Evolutionary conservation across 2,888 invertebrate genomes (phyloP).

Genomic region (Drosophila kanekoi): DNA sequence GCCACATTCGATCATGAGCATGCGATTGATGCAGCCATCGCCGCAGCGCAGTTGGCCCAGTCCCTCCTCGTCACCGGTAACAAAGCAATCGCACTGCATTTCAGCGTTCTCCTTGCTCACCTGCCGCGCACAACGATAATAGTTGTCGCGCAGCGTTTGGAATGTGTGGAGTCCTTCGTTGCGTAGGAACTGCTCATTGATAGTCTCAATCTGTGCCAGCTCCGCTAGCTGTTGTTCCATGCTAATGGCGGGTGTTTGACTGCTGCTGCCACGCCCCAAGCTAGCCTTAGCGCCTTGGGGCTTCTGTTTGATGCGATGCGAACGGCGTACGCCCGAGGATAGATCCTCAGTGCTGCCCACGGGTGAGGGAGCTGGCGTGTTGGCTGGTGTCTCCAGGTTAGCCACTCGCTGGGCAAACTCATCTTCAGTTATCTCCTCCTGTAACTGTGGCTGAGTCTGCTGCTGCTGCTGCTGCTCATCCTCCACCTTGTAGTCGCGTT

Average conservation of each 20-base stretch:
- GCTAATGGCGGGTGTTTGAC: slow-evolving; percentile 84
- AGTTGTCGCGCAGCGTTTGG: slow-evolving; percentile 93
- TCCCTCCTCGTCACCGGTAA: slow-evolving; percentile 94
- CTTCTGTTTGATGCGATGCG: slow-evolving; percentile 91
- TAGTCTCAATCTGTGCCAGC: slow-evolving; percentile 80
- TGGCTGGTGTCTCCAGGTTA: slow-evolving; percentile 73
- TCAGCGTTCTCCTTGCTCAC: slow-evolving; percentile 95
- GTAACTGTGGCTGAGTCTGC: neutral
- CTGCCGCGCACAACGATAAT: slow-evolving; percentile 93
- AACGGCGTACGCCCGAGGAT: slow-evolving; percentile 87
- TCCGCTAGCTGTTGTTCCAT: slow-evolving; percentile 82
- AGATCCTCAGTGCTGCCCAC: slow-evolving; percentile 42
- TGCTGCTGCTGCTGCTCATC: slow-evolving; percentile 57
- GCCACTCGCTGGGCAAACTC: slow-evolving; percentile 57
- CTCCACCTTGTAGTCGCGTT: slow-evolving; percentile 79
- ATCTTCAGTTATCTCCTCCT: slow-evolving; percentile 29
- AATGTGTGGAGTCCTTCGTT: slow-evolving; percentile 89
- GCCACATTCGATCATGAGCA: slow-evolving; percentile 99
- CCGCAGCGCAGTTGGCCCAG: slow-evolving; percentile 95
- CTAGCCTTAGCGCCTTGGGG: slow-evolving; percentile 84
- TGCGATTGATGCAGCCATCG: slow-evolving; percentile 97
- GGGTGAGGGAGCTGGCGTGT: slow-evolving; percentile 67
- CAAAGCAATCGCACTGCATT: slow-evolving; percentile 98
- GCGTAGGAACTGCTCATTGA: slow-evolving; percentile 83
- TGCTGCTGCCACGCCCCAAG: slow-evolving; percentile 86